Evolutionary conservation across 2,113 vertebrate genomes (phyloP), one percentile per base, ranked within the genome.

Genomic region (Perca schrenkii): DNA sequence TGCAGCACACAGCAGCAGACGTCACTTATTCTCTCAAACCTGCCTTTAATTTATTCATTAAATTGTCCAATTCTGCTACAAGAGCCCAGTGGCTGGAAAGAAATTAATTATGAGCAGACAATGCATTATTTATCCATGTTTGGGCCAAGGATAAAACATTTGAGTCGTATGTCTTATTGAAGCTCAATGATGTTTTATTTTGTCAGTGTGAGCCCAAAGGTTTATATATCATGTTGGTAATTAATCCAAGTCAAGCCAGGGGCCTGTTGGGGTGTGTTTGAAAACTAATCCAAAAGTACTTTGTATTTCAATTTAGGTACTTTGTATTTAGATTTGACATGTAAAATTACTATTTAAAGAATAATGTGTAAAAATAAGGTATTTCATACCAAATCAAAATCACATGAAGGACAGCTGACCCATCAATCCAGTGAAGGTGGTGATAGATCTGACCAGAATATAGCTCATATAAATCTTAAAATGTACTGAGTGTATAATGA

Each of bases 1-100:
- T 81, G 17, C 80, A 71, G 70, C 36, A 8, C 77, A 61, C 75
- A 12, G 84, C 83, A 16, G 53, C 1, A 62, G 56, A 86, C 74
- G 81, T 84, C 66, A 83, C 82, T 89, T 78, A 88, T 90, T 86
- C 72, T 80, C 75, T 80, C 60, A 73, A 82, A 84, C 43, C 40
- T 56, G 80, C 84, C 52, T 57, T 17, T 90, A 92, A 94, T 93
- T 90, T 94, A 93, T 94, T 92, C 91, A 93, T 93, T 94, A 93
- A 94, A 92, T 88, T 90, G 89, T 93, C 78, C 75, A 46, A 34
- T 86, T 83, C 53, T 54, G 70, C 86, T 74, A 17, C 77, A 49
- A 46, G 73, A 71, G 25, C 34, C 34, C 73, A 11, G 64, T 2
- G 69, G 57, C 67, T 52, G 76, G 28, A 77, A 69, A 83, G 64